phyloP scores from a whole-genome alignment of 2,113 vertebrate genomes.

The Lepisosteus osseus region DNA sequence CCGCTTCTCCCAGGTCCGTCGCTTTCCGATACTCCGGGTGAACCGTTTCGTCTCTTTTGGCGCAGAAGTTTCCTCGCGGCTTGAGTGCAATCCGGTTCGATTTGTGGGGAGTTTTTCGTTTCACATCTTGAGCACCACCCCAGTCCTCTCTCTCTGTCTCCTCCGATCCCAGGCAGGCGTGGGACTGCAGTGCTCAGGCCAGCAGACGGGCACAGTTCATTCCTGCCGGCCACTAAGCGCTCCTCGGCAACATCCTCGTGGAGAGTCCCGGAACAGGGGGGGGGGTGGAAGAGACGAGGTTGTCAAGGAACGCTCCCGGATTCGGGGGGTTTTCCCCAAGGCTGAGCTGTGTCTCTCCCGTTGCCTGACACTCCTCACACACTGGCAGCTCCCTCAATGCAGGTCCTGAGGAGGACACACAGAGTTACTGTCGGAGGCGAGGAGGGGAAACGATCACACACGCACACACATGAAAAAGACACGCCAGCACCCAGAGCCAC shows the following conservation, averaged over 20 bases:
- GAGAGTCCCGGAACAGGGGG: neutral
- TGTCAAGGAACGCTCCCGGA: constrained; percentile 34
- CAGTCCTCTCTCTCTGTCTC: neutral
- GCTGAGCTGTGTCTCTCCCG: constrained; percentile 20
- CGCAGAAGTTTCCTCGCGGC: too few relatives aligned
- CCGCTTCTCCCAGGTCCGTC: too few relatives aligned
- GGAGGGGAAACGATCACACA: neutral
- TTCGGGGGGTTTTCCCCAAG: constrained; percentile 9
- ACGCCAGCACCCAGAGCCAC: neutral
- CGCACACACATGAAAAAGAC: neutral
- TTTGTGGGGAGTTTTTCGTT: neutral
- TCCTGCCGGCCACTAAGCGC: constrained; percentile 3
- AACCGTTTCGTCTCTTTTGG: too few relatives aligned
- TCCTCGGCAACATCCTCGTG: neutral
- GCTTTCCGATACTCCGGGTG: too few relatives aligned
- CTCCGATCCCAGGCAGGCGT: neutral
- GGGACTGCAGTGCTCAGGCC: neutral
- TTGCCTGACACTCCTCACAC: neutral
- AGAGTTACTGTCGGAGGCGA: neutral
- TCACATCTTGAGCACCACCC: constrained; percentile 5
- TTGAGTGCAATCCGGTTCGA: too few relatives aligned
- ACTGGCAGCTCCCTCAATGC: neutral
- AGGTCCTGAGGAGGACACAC: constrained; percentile 30
- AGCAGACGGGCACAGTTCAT: neutral
- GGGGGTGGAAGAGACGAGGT: constrained; percentile 25